phyloP scores from a whole-genome alignment of 2,113 vertebrate genomes.

The Saguinus midas region DNA sequence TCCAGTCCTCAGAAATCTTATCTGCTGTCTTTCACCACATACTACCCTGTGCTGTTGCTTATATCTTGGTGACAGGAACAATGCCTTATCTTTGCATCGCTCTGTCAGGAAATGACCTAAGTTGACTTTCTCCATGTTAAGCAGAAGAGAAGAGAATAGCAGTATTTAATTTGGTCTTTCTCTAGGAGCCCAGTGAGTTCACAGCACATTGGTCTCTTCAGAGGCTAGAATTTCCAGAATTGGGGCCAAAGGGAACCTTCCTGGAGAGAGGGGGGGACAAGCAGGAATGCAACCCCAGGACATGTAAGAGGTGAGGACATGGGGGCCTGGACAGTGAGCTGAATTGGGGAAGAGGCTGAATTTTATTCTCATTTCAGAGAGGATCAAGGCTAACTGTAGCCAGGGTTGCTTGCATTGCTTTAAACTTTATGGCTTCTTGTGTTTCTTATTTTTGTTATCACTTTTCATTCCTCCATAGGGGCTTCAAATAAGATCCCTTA shows the following conservation, averaged over 20 bases:
- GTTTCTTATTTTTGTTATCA: neutral
- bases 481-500: neutral
- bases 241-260: neutral
- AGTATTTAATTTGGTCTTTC: neutral
- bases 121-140: neutral
- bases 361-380: neutral
- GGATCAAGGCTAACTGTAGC: neutral
- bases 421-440: neutral
- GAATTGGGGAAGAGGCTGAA: neutral
- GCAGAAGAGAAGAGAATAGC: neutral
- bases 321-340: neutral
- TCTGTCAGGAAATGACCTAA: neutral
- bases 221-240: neutral
- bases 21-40: neutral
- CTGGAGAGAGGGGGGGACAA: neutral
- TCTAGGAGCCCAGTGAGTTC: neutral
- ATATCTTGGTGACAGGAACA: neutral
- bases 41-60: neutral
- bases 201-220: neutral
- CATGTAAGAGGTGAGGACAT: neutral
- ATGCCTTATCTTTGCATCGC: neutral
- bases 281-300: neutral
- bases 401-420: neutral
- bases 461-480: neutral
- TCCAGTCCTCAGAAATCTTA: neutral